Evolutionary conservation across 2,888 invertebrate species (phyloP).

Genomic region (Leptopilina syphax): DNA sequence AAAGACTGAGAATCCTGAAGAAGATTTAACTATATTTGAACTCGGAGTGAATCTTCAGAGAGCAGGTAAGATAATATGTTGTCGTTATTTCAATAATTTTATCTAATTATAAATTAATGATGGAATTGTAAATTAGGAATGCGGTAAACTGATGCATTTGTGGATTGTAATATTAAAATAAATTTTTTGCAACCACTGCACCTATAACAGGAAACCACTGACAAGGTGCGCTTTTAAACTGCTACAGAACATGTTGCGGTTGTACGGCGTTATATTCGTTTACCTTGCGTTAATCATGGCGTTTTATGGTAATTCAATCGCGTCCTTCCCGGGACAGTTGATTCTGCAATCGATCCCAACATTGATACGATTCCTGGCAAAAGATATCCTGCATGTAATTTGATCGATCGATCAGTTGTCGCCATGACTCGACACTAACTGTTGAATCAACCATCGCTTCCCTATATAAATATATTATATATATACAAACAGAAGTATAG

Average conservation of each 20-base stretch:
- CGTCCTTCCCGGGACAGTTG: constrained; percentile 58
- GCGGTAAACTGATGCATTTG: constrained; percentile 11
- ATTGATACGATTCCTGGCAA: constrained; percentile 64
- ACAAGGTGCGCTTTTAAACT: constrained; percentile 68
- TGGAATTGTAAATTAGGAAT: neutral
- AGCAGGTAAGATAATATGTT: too few relatives aligned
- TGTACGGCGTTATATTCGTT: constrained; percentile 74
- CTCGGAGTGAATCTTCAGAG: too few relatives aligned
- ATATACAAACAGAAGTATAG: too few relatives aligned
- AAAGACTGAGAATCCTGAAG: too few relatives aligned
- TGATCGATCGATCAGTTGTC: constrained; percentile 58
- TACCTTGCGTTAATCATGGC: constrained; percentile 77
- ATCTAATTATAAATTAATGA: too few relatives aligned
- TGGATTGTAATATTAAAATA: neutral
- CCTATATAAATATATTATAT: too few relatives aligned
- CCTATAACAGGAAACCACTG: constrained; percentile 61
- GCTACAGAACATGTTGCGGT: constrained; percentile 74
- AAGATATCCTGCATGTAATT: constrained; percentile 56
- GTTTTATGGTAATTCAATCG: constrained; percentile 75
- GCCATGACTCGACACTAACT: constrained; percentile 45
- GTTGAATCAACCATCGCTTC: neutral
- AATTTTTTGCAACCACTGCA: constrained; percentile 44
- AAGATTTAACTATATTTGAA: too few relatives aligned
- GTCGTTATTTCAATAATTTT: too few relatives aligned
- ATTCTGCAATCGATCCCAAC: constrained; percentile 74